Evolutionary conservation across 1,140 invertebrate genomes (phyloP).

Genomic region (Drosophila pandora): DNA sequence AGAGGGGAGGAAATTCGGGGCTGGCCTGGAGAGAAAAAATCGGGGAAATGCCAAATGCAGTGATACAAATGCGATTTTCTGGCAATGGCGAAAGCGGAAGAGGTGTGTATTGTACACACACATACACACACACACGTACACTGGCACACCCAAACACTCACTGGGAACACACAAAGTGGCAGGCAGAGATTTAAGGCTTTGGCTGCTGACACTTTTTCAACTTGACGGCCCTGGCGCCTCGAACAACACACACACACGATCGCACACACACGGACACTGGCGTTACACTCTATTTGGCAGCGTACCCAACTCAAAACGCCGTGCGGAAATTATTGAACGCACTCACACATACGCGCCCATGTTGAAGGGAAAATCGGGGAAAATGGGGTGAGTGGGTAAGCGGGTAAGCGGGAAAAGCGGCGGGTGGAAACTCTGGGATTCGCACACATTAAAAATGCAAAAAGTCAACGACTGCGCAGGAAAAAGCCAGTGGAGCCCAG

Average conservation of each 20-base stretch:
- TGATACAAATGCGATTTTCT: slow-evolving; percentile 78
- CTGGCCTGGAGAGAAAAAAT: not conserved
- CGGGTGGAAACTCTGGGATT: slow-evolving; percentile 21
- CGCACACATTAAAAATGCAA: slow-evolving; percentile 79
- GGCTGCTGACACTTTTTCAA: slow-evolving; percentile 76
- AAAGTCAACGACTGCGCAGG: slow-evolving; percentile 77
- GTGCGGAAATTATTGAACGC: slow-evolving; percentile 78
- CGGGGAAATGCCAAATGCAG: slow-evolving; percentile 70
- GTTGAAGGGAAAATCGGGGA: slow-evolving; percentile 24
- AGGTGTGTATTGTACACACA: slow-evolving; percentile 54
- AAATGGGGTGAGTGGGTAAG: slow-evolving; percentile 9
- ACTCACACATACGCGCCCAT: slow-evolving; percentile 52
- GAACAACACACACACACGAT: slow-evolving; percentile 22
- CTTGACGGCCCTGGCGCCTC: slow-evolving; percentile 74
- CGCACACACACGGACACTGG: slow-evolving; percentile 14
- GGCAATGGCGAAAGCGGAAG: slow-evolving; percentile 40
- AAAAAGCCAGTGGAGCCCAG: slow-evolving; percentile 74
- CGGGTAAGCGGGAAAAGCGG: slow-evolving; percentile 4
- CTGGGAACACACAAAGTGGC: slow-evolving; percentile 45
- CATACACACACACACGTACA: slow-evolving; percentile 3
- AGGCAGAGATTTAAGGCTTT: slow-evolving; percentile 78
- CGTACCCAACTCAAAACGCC: slow-evolving; percentile 76
- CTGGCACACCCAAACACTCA: not conserved
- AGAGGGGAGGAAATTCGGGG: slow-evolving; percentile 5
- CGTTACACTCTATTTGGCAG: slow-evolving; percentile 80